Conservation (phyloP, 1,140 invertebrate genomes). For the Druon quercuslanigerum region DNA sequence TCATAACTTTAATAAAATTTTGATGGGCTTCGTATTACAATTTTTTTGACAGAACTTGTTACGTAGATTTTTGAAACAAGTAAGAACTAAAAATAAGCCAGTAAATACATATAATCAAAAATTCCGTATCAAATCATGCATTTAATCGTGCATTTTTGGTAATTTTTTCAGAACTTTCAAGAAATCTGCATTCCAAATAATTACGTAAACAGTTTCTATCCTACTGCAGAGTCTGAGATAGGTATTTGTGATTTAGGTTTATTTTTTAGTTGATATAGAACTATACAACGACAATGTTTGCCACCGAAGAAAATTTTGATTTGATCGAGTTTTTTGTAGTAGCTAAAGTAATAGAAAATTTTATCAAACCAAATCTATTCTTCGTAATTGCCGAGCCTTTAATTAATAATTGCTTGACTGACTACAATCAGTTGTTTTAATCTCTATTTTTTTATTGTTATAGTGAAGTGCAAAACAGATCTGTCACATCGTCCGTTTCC, state of each 20-base stretch:
- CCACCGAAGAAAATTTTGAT: neutral
- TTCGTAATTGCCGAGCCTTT: conserved; percentile 25
- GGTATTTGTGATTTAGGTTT: neutral
- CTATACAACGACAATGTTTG: too few species aligned
- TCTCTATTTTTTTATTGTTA: conserved; percentile 33
- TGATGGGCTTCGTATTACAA: neutral
- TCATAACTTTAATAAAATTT: neutral
- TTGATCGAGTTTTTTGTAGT: neutral
- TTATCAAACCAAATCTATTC: neutral
- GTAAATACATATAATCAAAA: too few species aligned
- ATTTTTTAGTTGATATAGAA: neutral
- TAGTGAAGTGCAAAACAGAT: conserved; percentile 30
- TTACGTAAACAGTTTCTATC: neutral
- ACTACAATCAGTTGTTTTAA: conserved; percentile 33
- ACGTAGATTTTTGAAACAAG: too few species aligned
- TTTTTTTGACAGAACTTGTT: too few species aligned
- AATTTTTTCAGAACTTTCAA: too few species aligned
- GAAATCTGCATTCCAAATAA: neutral
- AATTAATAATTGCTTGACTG: conserved; percentile 10
- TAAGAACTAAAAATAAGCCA: too few species aligned
- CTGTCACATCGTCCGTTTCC: conserved; percentile 33
- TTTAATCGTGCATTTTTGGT: too few species aligned
- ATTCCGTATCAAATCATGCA: too few species aligned
- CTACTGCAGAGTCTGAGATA: neutral
- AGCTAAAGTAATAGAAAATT: neutral